Evolutionary conservation across 2,113 vertebrate species (phyloP).

Genomic region (Eurystomus gularis): DNA sequence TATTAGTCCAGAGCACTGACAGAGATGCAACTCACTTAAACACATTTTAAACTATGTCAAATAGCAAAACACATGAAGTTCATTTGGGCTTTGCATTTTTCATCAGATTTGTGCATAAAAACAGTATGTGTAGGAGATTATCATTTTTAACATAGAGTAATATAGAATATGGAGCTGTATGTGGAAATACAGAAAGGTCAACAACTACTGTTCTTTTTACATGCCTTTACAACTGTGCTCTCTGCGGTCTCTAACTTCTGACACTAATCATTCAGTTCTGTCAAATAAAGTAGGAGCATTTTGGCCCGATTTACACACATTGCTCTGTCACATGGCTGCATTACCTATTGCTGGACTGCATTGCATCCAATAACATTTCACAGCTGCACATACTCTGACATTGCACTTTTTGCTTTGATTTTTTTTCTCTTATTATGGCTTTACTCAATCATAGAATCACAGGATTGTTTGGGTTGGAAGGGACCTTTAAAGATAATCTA

Average conservation of each 20-base stretch:
- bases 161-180: neutral
- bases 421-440: neutral
- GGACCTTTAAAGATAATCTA: neutral
- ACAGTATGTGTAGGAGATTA: neutral
- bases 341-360: neutral
- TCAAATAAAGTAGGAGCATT: neutral
- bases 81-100: neutral
- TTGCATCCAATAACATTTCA: neutral
- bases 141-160: neutral
- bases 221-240: neutral
- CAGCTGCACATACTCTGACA: neutral
- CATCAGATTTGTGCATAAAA: neutral
- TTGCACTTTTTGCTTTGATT: neutral
- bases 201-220: neutral
- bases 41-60: neutral
- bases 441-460: neutral
- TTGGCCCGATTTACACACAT: neutral
- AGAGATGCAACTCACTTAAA: neutral
- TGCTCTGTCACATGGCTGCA: neutral
- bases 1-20: neutral
- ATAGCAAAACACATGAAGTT: neutral
- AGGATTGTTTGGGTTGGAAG: neutral
- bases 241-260: neutral
- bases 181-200: neutral
- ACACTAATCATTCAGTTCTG: neutral